phyloP scores from a whole-genome alignment of 1,140 invertebrate species.

The Cephus cinctus region DNA sequence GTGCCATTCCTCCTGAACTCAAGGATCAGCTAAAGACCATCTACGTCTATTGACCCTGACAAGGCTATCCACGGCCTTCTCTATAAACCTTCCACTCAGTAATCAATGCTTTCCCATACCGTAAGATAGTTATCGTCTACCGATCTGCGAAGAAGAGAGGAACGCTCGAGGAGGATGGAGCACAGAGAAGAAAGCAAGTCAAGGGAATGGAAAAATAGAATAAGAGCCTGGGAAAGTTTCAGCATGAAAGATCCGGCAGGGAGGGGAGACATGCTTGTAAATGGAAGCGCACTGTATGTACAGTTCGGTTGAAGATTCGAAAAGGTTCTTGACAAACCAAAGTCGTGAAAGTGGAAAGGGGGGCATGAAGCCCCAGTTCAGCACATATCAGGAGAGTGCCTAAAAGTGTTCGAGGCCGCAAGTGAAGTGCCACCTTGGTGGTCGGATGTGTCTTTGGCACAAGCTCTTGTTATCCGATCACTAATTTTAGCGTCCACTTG shows the following conservation, averaged over 20 bases:
- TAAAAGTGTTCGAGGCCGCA: not conserved
- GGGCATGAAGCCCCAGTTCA: no score
- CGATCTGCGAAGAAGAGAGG: no score
- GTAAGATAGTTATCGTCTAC: constrained; percentile 30
- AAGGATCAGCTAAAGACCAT: constrained; percentile 86
- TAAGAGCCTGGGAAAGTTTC: not conserved
- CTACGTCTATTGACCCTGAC: constrained; percentile 73
- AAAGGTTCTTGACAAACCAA: not conserved
- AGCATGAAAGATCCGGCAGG: not conserved
- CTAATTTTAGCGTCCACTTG: not conserved
- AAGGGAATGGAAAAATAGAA: not conserved
- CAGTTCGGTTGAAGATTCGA: no score
- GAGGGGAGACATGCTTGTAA: no score
- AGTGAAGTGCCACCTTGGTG: not conserved
- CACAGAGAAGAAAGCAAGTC: not conserved
- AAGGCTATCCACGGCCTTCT: constrained; percentile 17
- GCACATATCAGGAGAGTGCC: not conserved
- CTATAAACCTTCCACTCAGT: constrained; percentile 30
- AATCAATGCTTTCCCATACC: constrained; percentile 39
- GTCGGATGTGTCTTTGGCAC: not conserved
- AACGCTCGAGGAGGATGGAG: not conserved
- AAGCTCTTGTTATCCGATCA: not conserved
- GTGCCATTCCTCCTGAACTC: constrained; percentile 81
- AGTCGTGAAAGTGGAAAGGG: no score
- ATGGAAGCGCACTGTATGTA: not conserved